Conservation (phyloP, 2,797 vertebrate genomes). For the Lophius americanus region DNA sequence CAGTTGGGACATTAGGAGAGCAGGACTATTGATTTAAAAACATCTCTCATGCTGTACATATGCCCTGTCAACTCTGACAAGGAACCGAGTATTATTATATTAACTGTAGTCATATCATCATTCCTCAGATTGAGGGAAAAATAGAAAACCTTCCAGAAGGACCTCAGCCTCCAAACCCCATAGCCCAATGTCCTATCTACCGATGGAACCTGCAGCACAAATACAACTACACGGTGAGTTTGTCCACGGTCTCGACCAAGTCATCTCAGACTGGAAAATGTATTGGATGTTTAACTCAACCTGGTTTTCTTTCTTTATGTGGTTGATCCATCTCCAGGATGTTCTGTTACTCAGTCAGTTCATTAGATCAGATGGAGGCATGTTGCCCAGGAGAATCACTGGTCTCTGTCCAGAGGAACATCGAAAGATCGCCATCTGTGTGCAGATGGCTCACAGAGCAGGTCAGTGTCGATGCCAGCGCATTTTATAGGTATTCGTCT, state of each 20-base stretch:
- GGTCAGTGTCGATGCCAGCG: constrained; percentile 73
- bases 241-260: background rate
- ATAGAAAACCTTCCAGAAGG: constrained; percentile 65
- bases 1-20: no score
- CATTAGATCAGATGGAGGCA: constrained; percentile 91
- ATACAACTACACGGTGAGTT: constrained; percentile 91
- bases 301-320: background rate
- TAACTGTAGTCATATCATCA: background rate
- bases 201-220: constrained; percentile 96
- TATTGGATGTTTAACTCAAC: background rate
- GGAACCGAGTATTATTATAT: background rate
- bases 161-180: constrained; percentile 88
- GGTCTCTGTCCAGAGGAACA: constrained; percentile 94
- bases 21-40: background rate
- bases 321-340: constrained; percentile 78
- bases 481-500: background rate
- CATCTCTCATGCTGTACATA: background rate
- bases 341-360: constrained; percentile 96
- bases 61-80: background rate
- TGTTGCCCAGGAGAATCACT: constrained; percentile 89
- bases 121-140: constrained; percentile 88
- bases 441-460: constrained; percentile 97
- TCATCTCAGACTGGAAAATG: background rate
- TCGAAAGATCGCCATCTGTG: constrained; percentile 88
- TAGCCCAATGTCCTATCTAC: constrained; percentile 94